A percentile compares a stretch with the other conserved stretches of the same genome.
Evolutionary conservation across 23 tunicate species (phyloP).

Genomic region (Clavelina lepadiformis): DNA sequence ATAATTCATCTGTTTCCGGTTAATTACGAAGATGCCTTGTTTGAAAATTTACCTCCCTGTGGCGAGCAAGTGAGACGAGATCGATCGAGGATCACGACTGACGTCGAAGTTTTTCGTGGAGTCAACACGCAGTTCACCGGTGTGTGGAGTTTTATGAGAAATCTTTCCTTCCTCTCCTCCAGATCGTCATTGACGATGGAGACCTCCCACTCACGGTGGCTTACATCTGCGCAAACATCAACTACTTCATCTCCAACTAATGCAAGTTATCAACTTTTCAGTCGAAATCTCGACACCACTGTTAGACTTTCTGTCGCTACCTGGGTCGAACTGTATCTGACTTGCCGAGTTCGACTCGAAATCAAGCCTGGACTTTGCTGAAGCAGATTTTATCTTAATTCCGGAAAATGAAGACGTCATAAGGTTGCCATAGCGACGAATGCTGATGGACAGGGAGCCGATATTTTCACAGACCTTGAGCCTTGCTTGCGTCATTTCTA

Average conservation of each 20-base stretch:
- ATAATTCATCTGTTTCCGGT: no score
- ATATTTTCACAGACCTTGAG: slow-evolving; percentile 41
- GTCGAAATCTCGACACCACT: no score
- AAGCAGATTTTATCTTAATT: slow-evolving; percentile 14
- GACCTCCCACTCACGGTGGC: slow-evolving; percentile 31
- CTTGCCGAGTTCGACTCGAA: slow-evolving; percentile 34
- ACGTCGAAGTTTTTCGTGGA: slow-evolving; percentile 4
- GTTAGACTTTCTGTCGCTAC: slow-evolving; percentile 22
- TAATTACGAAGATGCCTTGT: no score
- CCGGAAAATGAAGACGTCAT: slow-evolving; percentile 46
- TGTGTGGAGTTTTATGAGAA: slow-evolving; percentile 33
- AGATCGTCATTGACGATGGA: slow-evolving; percentile 26
- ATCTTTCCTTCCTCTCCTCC: slow-evolving; percentile 61
- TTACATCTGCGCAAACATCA: slow-evolving; percentile 2
- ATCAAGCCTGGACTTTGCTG: slow-evolving; percentile 30
- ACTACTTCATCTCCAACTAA: neutral
- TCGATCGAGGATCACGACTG: slow-evolving; percentile 32
- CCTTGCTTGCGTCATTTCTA: slow-evolving; percentile 29
- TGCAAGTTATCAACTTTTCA: neutral
- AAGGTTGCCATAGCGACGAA: slow-evolving; percentile 53
- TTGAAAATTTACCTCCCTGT: no score
- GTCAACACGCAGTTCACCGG: slow-evolving; percentile 59
- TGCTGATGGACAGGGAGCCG: slow-evolving; percentile 9
- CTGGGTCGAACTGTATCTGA: slow-evolving; percentile 85
- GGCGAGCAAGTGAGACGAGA: slow-evolving; percentile 24